Evolutionary conservation across 2,113 vertebrate genomes (phyloP).

Genomic region (Phrynocephalus versicolor): DNA sequence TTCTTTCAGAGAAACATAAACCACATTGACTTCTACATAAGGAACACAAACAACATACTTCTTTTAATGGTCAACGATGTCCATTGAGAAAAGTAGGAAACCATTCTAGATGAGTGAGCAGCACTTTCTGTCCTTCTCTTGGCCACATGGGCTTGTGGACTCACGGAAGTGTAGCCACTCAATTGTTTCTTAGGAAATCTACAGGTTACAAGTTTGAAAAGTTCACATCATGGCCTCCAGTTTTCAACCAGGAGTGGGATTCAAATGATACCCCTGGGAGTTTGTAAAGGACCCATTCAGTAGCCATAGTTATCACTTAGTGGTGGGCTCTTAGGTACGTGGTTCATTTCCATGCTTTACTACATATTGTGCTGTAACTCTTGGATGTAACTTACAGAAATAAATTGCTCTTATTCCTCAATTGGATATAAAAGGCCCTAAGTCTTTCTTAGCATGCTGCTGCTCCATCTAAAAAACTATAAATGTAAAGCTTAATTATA

Average conservation of each 20-base stretch:
- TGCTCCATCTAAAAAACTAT: slow-evolving; percentile 28
- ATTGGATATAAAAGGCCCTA: slow-evolving; percentile 14
- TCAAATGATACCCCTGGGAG: neutral
- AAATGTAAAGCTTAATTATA: slow-evolving; percentile 26
- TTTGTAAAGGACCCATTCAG: slow-evolving; percentile 6
- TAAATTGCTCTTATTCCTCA: neutral
- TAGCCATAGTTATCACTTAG: neutral
- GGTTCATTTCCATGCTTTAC: neutral
- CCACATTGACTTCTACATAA: no score
- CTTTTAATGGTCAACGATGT: no score
- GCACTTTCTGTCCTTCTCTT: no score
- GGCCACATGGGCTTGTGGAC: no score
- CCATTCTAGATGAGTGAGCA: no score
- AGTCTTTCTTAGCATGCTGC: neutral
- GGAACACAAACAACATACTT: no score
- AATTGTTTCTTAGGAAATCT: neutral
- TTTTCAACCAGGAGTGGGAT: neutral
- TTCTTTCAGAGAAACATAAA: no score
- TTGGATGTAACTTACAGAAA: slow-evolving; percentile 8
- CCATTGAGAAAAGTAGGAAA: no score
- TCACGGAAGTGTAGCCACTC: no score
- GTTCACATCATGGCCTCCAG: neutral
- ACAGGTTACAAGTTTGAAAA: neutral
- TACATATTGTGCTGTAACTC: slow-evolving; percentile 10
- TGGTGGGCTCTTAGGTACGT: neutral